Evolutionary conservation across 2,797 vertebrate species (phyloP).

Genomic region (Emys orbicularis): DNA sequence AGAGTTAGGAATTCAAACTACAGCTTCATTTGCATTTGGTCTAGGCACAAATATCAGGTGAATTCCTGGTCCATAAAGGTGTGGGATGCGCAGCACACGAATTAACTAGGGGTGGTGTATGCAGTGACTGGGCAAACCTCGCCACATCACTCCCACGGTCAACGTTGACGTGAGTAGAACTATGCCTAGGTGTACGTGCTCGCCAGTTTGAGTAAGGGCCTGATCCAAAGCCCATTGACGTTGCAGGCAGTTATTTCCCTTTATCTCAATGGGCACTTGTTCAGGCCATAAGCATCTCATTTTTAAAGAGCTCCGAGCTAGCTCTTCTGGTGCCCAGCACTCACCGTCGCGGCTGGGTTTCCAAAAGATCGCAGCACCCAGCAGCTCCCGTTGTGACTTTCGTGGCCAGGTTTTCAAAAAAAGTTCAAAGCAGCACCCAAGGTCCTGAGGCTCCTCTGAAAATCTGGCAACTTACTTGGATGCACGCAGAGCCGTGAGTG

Average conservation of each 20-base stretch:
- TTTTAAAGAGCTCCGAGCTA: neutral
- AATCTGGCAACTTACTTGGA: neutral
- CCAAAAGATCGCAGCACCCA: neutral
- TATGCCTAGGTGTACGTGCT: neutral
- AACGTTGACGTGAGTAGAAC: neutral
- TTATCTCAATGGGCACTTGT: neutral
- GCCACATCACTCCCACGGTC: neutral
- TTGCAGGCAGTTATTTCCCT: constrained; percentile 38
- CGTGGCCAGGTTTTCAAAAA: neutral
- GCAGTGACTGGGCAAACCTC: constrained; percentile 1
- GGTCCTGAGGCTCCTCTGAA: accelerated
- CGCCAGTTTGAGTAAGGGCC: constrained; percentile 8
- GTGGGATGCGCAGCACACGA: neutral
- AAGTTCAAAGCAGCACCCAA: neutral
- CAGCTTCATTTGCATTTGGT: neutral
- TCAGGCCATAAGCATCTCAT: neutral
- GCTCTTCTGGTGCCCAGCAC: neutral
- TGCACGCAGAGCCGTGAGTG: neutral
- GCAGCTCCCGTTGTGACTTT: neutral
- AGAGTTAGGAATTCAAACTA: neutral
- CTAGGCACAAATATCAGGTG: neutral
- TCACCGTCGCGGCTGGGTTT: neutral
- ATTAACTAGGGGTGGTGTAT: neutral
- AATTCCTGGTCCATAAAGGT: neutral
- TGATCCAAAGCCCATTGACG: constrained; percentile 30